phyloP scores from a whole-genome alignment of 2,888 invertebrate genomes.

The Clanis bilineata region DNA sequence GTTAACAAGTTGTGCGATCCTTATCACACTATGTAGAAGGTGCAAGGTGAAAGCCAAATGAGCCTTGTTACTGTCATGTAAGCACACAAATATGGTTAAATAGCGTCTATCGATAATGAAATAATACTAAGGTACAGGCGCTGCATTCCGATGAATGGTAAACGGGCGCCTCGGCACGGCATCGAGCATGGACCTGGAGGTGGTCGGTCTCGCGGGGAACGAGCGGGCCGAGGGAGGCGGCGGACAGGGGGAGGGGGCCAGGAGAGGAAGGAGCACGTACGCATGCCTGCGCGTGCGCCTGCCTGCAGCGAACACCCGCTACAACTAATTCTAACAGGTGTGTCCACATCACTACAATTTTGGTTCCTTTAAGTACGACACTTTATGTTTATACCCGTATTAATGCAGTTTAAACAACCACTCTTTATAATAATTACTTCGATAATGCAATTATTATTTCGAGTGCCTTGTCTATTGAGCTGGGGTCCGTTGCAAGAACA shows the following conservation, averaged over 20 bases:
- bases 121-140: conserved; percentile 54
- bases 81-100: conserved; percentile 49
- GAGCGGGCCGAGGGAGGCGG: conserved; percentile 25
- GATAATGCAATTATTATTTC: neutral
- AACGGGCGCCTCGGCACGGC: conserved; percentile 5
- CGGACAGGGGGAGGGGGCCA: conserved; percentile 29
- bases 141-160: conserved; percentile 73
- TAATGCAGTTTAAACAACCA: neutral
- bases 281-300: conserved; percentile 73
- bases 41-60: conserved; percentile 4
- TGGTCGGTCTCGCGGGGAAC: conserved; percentile 32
- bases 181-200: conserved; percentile 27
- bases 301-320: conserved; percentile 56
- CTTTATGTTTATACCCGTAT: conserved; percentile 11
- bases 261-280: conserved; percentile 40
- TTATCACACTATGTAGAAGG: neutral
- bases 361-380: conserved; percentile 42
- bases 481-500: neutral
- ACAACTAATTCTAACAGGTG: conserved; percentile 70
- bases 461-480: neutral
- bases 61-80: neutral
- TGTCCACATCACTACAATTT: conserved; percentile 54
- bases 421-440: neutral
- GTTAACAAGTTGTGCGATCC: neutral
- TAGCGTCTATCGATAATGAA: conserved; percentile 62